Evolutionary conservation across 2,888 invertebrate genomes (phyloP), one percentile per base, ranked within the genome.

Genomic region (Malthinus flaveolus): DNA sequence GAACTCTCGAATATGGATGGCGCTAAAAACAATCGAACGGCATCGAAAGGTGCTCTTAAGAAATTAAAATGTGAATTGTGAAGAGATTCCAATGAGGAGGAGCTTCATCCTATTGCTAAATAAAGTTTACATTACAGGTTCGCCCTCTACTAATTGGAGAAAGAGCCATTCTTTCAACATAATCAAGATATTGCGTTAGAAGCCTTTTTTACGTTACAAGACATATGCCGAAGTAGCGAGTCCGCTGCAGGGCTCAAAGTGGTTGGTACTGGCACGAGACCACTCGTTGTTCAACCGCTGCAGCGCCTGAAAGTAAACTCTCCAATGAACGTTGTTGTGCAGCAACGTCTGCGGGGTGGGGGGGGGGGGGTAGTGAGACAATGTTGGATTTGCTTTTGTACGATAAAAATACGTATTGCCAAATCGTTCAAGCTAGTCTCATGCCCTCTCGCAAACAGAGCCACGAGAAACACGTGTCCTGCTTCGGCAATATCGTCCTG

Each of bases 401-500:
- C 7, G 59, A 59, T 59, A 37, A 50, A 49, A 49, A 55, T 56
- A 59, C 59, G 55, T 59, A 56, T 45, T 56, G 46, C 39, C 51
- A 57, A 60, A 57, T 60, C 47, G 48, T 60, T 60, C 58, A 57
- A 13, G 34, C 53, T 53, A 53, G 52, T 52, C 47, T 53, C 37
- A 45, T 57, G 45, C 34, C 46, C 53, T 45, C 54, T 53, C 42
- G 45, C 53, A 60, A 56, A 60, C 47, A 60, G 51, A 60, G 56
- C 56, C 45, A 59, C 45, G 35, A 59, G 50, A 50, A 59, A 59
- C 47, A 56, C 35, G 56, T 59, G 56, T 56, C 59, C 59, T 50
- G 59, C 59, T 59, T 50, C 47, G 50, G 45, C 50, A 57, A 59
- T 56, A 37, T 59, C 51, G 48, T 59, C 55, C 47, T 57, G 52